phyloP scores from a whole-genome alignment of 2,888 invertebrate species.

The Leptopilina syphax region DNA sequence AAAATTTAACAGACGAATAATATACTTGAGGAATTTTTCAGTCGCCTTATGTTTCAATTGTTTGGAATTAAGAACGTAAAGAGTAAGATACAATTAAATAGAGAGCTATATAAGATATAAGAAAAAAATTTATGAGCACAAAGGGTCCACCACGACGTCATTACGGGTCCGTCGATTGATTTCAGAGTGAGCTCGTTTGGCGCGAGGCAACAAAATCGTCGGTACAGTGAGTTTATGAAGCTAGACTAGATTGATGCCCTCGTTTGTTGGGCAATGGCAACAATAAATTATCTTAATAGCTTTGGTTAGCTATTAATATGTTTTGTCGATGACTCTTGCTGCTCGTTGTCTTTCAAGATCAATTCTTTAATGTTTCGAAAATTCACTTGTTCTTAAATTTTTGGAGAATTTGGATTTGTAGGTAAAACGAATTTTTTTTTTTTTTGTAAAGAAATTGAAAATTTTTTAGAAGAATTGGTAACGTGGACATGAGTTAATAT shows the following conservation, averaged over 20 bases:
- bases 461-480: not conserved
- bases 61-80: not conserved
- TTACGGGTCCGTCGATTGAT: constrained; percentile 71
- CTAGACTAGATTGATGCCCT: constrained; percentile 76
- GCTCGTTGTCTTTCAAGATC: constrained; percentile 9
- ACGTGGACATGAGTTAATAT: not conserved
- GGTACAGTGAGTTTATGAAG: constrained; percentile 76
- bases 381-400: not conserved
- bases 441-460: too few species aligned
- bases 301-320: constrained; percentile 73
- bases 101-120: constrained; percentile 50
- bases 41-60: not conserved
- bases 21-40: too few species aligned
- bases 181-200: constrained; percentile 74
- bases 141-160: constrained; percentile 59
- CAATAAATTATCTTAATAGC: constrained; percentile 76
- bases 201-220: constrained; percentile 75
- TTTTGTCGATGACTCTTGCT: constrained; percentile 61
- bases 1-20: too few species aligned
- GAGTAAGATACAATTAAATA: not conserved
- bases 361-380: not conserved
- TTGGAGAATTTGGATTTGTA: too few species aligned
- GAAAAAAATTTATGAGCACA: constrained; percentile 71
- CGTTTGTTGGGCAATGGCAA: constrained; percentile 76
- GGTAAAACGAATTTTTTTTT: too few species aligned